phyloP scores from a whole-genome alignment of 2,888 invertebrate species.

The Eilema griseolum region DNA sequence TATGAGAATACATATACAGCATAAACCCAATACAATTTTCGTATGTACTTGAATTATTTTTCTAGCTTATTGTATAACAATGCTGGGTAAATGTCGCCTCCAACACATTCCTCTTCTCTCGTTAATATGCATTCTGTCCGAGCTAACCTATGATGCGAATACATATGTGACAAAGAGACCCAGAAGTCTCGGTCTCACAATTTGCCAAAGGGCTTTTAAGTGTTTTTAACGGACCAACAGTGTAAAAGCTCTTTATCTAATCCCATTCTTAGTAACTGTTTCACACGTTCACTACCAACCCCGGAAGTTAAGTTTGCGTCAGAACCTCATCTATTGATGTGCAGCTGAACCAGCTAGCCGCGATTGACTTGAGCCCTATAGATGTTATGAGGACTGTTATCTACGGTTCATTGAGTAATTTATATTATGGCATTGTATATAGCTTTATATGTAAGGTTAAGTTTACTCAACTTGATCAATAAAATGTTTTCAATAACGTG shows the following conservation, averaged over 20 bases:
- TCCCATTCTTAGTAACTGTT: not conserved
- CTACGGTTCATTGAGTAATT: not conserved
- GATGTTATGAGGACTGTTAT: not conserved
- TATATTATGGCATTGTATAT: no score
- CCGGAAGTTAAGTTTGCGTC: not conserved
- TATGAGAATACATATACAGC: not conserved
- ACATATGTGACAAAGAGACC: not conserved
- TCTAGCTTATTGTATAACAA: not conserved
- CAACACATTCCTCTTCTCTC: not conserved
- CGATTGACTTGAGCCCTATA: not conserved
- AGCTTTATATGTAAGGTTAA: constrained; percentile 11
- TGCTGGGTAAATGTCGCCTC: not conserved
- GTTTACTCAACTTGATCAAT: constrained; percentile 24
- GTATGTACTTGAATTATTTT: not conserved
- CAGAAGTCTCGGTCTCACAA: not conserved
- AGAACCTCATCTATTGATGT: not conserved
- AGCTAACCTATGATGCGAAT: not conserved
- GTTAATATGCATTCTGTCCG: not conserved
- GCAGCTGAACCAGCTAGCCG: not conserved
- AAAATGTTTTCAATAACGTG: constrained; percentile 11
- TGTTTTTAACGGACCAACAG: not conserved
- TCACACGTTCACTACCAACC: not conserved
- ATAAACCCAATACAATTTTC: not conserved
- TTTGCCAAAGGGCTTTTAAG: not conserved
- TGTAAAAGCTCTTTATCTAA: not conserved